Percentiles rank a stretch among this genome's conserved stretches.
phyloP scores from a whole-genome alignment of 2,113 vertebrate genomes.

The Strix aluco region DNA sequence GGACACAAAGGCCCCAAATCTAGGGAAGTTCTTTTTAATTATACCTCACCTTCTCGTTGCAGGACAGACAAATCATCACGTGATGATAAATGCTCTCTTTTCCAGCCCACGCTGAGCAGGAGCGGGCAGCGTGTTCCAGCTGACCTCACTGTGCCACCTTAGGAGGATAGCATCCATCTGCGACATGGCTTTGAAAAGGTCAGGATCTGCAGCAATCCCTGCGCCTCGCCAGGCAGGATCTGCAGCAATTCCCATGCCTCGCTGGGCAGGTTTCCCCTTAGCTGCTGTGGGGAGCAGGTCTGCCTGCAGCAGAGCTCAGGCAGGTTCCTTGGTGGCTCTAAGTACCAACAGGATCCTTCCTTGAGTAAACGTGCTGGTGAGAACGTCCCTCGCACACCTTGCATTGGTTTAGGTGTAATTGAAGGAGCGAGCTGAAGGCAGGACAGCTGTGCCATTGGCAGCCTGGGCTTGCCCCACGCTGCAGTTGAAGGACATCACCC shows the following conservation, averaged over 20 bases:
- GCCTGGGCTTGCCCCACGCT: not conserved
- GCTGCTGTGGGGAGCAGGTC: not conserved
- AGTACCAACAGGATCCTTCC: not conserved
- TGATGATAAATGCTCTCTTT: not conserved
- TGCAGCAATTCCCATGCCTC: too few relatives aligned
- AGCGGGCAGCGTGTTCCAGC: not conserved
- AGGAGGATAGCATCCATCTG: not conserved
- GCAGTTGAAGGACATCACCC: not conserved
- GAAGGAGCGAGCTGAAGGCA: not conserved
- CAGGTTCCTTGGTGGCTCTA: not conserved
- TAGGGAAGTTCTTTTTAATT: not conserved
- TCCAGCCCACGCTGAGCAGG: not conserved
- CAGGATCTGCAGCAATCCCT: not conserved
- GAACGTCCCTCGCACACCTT: accelerated
- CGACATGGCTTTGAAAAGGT: not conserved
- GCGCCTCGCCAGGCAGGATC: not conserved
- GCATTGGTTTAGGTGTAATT: too few relatives aligned
- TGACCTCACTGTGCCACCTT: not conserved
- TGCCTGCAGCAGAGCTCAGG: not conserved
- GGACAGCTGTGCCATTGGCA: too few relatives aligned
- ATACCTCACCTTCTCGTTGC: not conserved
- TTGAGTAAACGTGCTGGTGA: not conserved
- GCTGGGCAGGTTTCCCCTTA: not conserved
- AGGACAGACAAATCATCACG: not conserved
- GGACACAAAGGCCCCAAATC: not conserved